Base-by-base conservation (phyloP, 2,113 vertebrate species). In the Cinclus mexicanus region DNA sequence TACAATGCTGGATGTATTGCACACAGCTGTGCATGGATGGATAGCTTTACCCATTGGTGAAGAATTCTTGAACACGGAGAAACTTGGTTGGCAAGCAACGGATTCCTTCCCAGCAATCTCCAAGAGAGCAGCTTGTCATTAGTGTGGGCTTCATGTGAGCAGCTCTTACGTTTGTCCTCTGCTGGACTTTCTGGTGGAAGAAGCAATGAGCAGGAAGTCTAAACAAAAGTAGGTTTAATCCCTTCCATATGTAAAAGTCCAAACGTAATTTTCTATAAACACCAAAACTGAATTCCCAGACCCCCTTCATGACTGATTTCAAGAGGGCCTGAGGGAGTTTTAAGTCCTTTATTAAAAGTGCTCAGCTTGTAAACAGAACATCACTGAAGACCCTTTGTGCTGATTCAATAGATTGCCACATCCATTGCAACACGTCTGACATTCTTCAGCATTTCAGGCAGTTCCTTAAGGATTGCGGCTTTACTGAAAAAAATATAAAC, bases 1-100 rank as follows among this genome's bases (percentile, higher is more conserved):
- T 81, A 63, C 35, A 83, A n/a, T 55, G 67, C 35, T 88, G 67
- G 50, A 67, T 77, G 49, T 52, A 74, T 78, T 92, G 92, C 56
- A 71, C 52, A 47, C 95, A 93, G 94, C 94, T 96, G 95, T 95
- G 76, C 89, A 86, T 90, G 14, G 50, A 74, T 35, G 55, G n/a
- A 55, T 86, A 33, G 55, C 64, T 89, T 80, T 83, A 81, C 10
- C 83, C 64, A 37, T 12, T 17, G 63, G 21, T 50, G 72, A 81
- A 55, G 72, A 55, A 29, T 24, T 85, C 53, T 61, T 74, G 76
- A 55, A 44, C 23, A 26, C 9, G 42, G 50, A 7, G 6, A 83
- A 77, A 86, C 55, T 88, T 3, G 2, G 33, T 23, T 86, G 68
- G n/a, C 71, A 80, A 88, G 68, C 23, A 80, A n/a, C 7, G 74